Evolutionary conservation across 1,140 invertebrate species (phyloP).

Genomic region (Aphelenchoides besseyi): DNA sequence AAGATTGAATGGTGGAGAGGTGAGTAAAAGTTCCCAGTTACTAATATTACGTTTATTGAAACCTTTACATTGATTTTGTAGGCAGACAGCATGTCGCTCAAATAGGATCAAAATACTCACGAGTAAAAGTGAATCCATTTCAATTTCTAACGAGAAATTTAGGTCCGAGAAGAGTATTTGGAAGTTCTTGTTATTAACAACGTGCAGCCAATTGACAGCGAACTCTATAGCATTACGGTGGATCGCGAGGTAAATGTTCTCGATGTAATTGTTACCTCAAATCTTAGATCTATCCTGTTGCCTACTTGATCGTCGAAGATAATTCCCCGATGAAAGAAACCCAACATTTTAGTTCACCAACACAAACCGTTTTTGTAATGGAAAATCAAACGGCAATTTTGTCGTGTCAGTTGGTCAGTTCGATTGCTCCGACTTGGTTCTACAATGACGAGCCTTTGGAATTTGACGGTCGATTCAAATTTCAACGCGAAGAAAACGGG

Average conservation of each 20-base stretch:
- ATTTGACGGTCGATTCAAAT: slow-evolving; percentile 27
- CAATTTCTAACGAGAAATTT: neutral
- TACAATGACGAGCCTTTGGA: slow-evolving; percentile 43
- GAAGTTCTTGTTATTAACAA: slow-evolving; percentile 55
- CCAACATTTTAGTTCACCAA: slow-evolving; percentile 21
- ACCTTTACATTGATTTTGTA: slow-evolving; percentile 10
- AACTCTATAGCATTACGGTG: slow-evolving; percentile 54
- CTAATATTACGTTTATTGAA: slow-evolving; percentile 12
- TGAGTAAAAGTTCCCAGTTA: slow-evolving; percentile 28
- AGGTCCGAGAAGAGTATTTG: slow-evolving; percentile 46
- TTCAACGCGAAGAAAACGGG: slow-evolving; percentile 34
- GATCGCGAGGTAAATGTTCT: slow-evolving; percentile 41
- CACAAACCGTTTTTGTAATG: slow-evolving; percentile 60
- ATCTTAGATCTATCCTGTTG: slow-evolving; percentile 51
- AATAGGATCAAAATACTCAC: neutral
- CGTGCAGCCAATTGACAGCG: slow-evolving; percentile 48
- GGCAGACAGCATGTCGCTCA: too few relatives aligned
- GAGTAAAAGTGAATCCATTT: neutral
- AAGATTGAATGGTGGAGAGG: slow-evolving; percentile 50
- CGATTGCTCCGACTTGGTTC: slow-evolving; percentile 43
- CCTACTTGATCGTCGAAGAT: slow-evolving; percentile 59
- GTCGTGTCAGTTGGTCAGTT: slow-evolving; percentile 33
- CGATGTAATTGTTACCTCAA: slow-evolving; percentile 6
- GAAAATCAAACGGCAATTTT: slow-evolving; percentile 57
- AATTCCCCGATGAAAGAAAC: slow-evolving; percentile 19